These are phyloP conservation scores for Eulithis testata DNA, from an alignment of 2,888 invertebrate genomes.

Conservation along the genomic window DNA sequence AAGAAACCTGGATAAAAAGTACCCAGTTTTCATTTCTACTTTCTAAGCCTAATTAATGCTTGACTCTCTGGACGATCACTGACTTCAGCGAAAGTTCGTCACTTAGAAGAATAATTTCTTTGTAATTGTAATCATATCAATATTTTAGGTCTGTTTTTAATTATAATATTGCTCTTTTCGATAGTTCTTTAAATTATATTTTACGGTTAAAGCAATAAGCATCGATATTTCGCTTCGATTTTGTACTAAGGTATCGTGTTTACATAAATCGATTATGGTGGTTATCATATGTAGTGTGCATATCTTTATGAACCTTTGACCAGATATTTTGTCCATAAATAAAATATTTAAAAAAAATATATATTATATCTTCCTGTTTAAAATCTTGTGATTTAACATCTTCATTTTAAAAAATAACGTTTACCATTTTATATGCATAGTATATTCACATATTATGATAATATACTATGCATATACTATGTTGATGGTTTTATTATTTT, in stretches of 20 bases:
- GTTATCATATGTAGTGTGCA: not conserved
- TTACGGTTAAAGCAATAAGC: slow-evolving; percentile 66
- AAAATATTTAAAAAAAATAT: too few species aligned
- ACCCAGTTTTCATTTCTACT: not conserved
- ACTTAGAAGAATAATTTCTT: slow-evolving; percentile 43
- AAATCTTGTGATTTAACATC: too few species aligned
- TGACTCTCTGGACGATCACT: not conserved
- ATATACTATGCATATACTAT: not conserved
- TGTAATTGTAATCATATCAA: slow-evolving; percentile 71
- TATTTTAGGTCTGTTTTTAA: slow-evolving; percentile 60
- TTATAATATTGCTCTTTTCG: slow-evolving; percentile 34
- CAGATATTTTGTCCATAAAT: too few species aligned
- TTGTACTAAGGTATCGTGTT: slow-evolving; percentile 57
- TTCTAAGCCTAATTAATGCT: not conserved
- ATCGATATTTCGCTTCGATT: slow-evolving; percentile 65
- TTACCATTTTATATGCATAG: too few species aligned
- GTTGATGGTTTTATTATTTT: not conserved
- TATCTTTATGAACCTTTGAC: not conserved
- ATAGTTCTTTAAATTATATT: slow-evolving; percentile 43
- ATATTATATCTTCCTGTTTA: too few species aligned
- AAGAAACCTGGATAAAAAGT: too few species aligned
- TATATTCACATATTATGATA: too few species aligned
- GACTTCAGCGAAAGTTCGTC: slow-evolving; percentile 13
- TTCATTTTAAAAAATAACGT: too few species aligned
- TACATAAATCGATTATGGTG: slow-evolving; percentile 23